A percentile compares a stretch with the other conserved stretches of the same genome.
These are phyloP conservation scores for Thecocarcelia acutangulata DNA, from an alignment of 2,888 invertebrate species.

Conservation along the genomic window DNA sequence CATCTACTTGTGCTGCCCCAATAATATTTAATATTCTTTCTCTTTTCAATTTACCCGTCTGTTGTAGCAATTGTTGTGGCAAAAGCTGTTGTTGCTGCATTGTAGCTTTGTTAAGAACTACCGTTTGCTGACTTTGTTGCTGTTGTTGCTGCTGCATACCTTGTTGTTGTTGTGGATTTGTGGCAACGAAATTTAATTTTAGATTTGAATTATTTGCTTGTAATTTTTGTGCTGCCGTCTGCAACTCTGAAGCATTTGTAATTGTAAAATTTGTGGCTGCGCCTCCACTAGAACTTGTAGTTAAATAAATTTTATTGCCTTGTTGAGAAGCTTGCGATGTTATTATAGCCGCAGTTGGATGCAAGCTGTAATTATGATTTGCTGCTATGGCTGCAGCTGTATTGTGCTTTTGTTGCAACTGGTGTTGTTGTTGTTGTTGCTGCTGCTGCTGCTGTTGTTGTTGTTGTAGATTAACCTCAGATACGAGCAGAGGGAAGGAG, in stretches of 20 bases:
- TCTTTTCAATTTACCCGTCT: slow-evolving; percentile 77
- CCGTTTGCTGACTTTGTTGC: slow-evolving; percentile 72
- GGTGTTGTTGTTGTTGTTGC: slow-evolving; percentile 72
- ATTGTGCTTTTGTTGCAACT: slow-evolving; percentile 74
- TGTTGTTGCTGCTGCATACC: slow-evolving; percentile 70
- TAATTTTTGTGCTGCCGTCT: slow-evolving; percentile 77
- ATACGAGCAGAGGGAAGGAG: slow-evolving; percentile 78
- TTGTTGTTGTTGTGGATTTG: slow-evolving; percentile 65
- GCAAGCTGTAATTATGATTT: slow-evolving; percentile 81
- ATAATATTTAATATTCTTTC: slow-evolving; percentile 74
- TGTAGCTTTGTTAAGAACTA: slow-evolving; percentile 75
- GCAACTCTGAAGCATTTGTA: slow-evolving; percentile 77
- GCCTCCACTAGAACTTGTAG: slow-evolving; percentile 75
- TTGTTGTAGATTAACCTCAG: slow-evolving; percentile 77
- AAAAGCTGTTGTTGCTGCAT: slow-evolving; percentile 64
- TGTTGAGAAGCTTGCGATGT: slow-evolving; percentile 77
- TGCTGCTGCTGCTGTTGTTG: slow-evolving; percentile 72
- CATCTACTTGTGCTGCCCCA: slow-evolving; percentile 69
- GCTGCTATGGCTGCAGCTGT: slow-evolving; percentile 79
- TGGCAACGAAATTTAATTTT: slow-evolving; percentile 80
- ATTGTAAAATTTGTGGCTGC: slow-evolving; percentile 76
- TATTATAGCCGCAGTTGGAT: slow-evolving; percentile 79
- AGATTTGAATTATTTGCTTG: slow-evolving; percentile 78
- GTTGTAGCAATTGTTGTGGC: slow-evolving; percentile 69
- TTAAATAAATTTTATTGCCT: slow-evolving; percentile 80